phyloP scores from a whole-genome alignment of 2,888 invertebrate genomes.

The Diarsia dahlii region DNA sequence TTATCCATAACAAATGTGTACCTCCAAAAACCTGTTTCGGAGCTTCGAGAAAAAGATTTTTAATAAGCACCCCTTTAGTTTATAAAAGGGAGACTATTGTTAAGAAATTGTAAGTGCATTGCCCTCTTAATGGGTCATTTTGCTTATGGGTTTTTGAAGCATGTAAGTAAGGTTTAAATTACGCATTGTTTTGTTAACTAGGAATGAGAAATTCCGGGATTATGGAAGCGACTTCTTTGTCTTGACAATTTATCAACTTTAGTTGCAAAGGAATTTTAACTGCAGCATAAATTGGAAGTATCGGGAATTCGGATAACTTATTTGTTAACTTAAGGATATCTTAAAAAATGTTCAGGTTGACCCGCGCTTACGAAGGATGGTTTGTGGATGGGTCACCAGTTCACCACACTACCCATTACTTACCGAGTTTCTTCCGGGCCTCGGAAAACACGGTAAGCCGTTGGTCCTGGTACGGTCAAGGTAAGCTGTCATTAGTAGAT shows the following conservation, averaged over 20 bases:
- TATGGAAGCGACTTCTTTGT: background rate
- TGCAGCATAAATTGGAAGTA: background rate
- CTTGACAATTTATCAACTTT: background rate
- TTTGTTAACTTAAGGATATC: background rate
- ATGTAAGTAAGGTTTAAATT: constrained; percentile 17
- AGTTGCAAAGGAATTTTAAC: background rate
- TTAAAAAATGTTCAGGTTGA: background rate
- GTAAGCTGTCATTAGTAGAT: no score
- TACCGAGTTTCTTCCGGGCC: no score
- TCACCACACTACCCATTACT: no score
- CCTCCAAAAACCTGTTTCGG: constrained; percentile 69
- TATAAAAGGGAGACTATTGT: constrained; percentile 72
- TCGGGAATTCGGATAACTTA: background rate
- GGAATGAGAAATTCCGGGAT: constrained; percentile 1
- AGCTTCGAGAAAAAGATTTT: constrained; percentile 56
- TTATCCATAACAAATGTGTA: constrained; percentile 59
- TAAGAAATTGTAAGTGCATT: constrained; percentile 73
- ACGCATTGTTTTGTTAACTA: constrained; percentile 31
- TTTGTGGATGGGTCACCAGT: no score
- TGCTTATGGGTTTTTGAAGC: constrained; percentile 50
- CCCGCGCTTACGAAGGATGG: no score
- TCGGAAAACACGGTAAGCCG: no score
- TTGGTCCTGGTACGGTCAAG: no score
- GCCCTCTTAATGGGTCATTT: constrained; percentile 76
- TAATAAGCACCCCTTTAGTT: constrained; percentile 66